phyloP scores from a whole-genome alignment of 1,140 invertebrate genomes.

The Brevipalpus yothersi region DNA sequence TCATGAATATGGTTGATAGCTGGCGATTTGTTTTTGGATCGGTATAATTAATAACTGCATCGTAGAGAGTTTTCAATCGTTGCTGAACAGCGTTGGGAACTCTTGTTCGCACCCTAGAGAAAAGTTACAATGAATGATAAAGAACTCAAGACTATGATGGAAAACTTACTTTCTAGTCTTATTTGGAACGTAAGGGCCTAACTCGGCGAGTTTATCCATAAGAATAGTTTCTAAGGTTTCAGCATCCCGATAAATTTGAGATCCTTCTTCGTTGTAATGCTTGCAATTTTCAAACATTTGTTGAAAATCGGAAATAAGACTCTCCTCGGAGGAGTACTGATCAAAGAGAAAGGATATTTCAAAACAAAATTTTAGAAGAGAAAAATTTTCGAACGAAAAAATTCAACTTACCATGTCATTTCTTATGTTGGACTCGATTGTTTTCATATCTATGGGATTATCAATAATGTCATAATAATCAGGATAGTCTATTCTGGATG shows the following conservation, averaged over 20 bases:
- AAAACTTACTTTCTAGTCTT: background rate
- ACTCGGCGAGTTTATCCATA: constrained; percentile 52
- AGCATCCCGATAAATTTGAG: constrained; percentile 80
- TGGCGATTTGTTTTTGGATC: constrained; percentile 21
- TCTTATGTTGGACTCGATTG: constrained; percentile 73
- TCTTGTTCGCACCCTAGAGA: background rate
- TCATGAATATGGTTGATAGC: constrained; percentile 27
- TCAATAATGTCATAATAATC: constrained; percentile 86
- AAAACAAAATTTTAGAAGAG: background rate
- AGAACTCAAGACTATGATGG: background rate
- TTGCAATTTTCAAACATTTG: constrained; percentile 89
- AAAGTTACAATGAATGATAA: background rate
- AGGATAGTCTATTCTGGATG: constrained; percentile 78
- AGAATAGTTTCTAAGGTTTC: constrained; percentile 59
- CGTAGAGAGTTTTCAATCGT: constrained; percentile 63
- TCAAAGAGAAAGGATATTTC: constrained; percentile 4
- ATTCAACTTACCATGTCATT: constrained; percentile 22
- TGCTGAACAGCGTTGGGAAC: constrained; percentile 18
- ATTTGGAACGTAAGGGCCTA: constrained; percentile 21
- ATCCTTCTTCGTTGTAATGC: constrained; percentile 85
- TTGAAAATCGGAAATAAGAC: constrained; percentile 40
- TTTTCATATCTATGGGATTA: constrained; percentile 81
- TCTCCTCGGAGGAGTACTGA: constrained; percentile 32
- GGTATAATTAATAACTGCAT: constrained; percentile 56
- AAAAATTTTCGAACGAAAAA: constrained; percentile 8